phyloP scores from a whole-genome alignment of 2,797 vertebrate genomes.

The Malacoraja senta region DNA sequence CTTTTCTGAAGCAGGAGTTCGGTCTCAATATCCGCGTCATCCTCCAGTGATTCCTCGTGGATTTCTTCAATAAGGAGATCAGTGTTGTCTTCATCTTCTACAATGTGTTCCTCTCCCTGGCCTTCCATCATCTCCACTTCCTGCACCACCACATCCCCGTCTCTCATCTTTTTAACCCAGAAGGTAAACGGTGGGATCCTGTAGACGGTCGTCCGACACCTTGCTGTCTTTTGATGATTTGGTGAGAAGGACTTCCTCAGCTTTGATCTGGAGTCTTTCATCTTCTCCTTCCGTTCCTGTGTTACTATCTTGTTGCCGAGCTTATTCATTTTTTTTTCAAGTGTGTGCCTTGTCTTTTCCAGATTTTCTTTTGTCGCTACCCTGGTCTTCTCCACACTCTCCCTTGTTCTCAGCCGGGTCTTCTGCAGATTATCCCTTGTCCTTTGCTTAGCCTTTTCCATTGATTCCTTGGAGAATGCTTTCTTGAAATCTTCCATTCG shows the following conservation, averaged over 20 bases:
- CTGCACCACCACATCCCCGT: constrained; percentile 77
- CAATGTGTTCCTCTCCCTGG: constrained; percentile 67
- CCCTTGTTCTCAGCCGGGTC: constrained; percentile 80
- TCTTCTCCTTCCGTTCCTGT: constrained; percentile 77
- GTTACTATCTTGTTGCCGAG: constrained; percentile 83
- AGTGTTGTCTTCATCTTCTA: constrained; percentile 61
- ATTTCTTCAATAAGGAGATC: constrained; percentile 63
- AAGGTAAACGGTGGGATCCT: constrained; percentile 96
- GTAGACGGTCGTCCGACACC: constrained; percentile 85
- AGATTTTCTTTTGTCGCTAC: constrained; percentile 74
- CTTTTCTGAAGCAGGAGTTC: constrained; percentile 75
- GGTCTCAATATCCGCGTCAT: constrained; percentile 77
- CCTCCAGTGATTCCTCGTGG: constrained; percentile 64
- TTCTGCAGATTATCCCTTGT: constrained; percentile 89
- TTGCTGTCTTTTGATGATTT: constrained; percentile 74
- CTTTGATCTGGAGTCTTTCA: constrained; percentile 82
- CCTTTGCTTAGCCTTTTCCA: constrained; percentile 86
- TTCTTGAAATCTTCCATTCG: constrained; percentile 91
- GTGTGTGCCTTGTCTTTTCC: constrained; percentile 85
- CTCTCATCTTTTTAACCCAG: constrained; percentile 91
- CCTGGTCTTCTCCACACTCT: constrained; percentile 84
- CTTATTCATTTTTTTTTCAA: constrained; percentile 90
- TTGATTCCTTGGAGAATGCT: constrained; percentile 92
- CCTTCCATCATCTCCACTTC: constrained; percentile 93
- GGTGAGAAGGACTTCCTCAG: constrained; percentile 86